phyloP scores from a whole-genome alignment of 2,113 vertebrate species.

The Grantiella picta region DNA sequence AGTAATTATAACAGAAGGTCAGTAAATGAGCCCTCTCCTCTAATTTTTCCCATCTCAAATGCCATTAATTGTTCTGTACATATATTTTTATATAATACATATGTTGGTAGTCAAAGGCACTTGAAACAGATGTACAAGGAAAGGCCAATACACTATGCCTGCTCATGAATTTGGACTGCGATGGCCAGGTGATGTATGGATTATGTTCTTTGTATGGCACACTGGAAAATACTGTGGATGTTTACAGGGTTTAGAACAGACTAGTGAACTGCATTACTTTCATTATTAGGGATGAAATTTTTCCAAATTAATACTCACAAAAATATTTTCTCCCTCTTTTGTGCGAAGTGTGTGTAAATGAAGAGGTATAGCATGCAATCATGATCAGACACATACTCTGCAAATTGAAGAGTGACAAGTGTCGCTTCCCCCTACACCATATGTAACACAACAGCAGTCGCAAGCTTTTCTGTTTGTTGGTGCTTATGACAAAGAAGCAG shows the following conservation, averaged over 20 bases:
- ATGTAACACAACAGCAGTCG: not conserved
- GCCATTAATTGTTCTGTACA: not conserved
- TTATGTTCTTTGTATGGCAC: not conserved
- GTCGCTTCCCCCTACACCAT: accelerated
- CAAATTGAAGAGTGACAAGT: not conserved
- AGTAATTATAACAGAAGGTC: not conserved
- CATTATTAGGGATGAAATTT: not conserved
- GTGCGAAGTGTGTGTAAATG: not conserved
- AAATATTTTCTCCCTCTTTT: not conserved
- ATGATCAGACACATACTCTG: not conserved
- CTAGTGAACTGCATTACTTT: not conserved
- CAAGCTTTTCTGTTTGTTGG: not conserved
- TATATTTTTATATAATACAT: not conserved
- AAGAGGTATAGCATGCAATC: not conserved
- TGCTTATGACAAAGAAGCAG: not conserved
- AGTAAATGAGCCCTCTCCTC: not conserved
- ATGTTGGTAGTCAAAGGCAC: not conserved
- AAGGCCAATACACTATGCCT: not conserved
- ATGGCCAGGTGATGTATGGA: not conserved
- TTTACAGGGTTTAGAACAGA: not conserved
- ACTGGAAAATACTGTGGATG: not conserved
- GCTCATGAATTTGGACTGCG: accelerated
- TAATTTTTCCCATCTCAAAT: not conserved
- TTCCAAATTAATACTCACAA: not conserved
- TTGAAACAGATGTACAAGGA: not conserved